phyloP scores from a whole-genome alignment of 2,888 invertebrate species.

The Penaeus monodon region DNA sequence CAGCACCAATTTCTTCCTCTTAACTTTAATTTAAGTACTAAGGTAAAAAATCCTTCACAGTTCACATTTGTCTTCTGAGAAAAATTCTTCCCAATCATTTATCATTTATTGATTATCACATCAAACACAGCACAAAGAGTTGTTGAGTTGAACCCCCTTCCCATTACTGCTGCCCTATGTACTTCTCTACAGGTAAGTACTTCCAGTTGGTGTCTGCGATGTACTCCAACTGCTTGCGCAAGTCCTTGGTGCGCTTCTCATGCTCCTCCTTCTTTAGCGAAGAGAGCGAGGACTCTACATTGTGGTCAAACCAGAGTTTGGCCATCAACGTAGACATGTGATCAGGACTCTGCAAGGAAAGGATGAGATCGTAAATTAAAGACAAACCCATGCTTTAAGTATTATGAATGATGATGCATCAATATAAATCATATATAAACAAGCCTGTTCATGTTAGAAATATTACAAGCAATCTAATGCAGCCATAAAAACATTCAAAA shows the following conservation, averaged over 20 bases:
- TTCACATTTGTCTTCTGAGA: no score
- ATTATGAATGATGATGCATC: no score
- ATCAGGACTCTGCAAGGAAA: constrained; percentile 46
- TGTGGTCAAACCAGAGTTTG: constrained; percentile 63
- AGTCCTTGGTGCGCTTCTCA: constrained; percentile 78
- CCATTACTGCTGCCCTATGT: constrained; percentile 55
- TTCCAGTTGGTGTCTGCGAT: constrained; percentile 86
- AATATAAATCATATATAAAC: no score
- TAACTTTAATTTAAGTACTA: no score
- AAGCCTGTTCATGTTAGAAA: no score
- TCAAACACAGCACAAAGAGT: background rate
- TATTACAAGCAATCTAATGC: no score
- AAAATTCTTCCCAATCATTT: background rate
- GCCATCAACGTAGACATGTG: constrained; percentile 59
- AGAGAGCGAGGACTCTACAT: constrained; percentile 57
- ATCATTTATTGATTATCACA: background rate
- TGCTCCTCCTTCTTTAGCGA: constrained; percentile 75
- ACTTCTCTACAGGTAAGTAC: constrained; percentile 79
- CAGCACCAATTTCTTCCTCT: no score
- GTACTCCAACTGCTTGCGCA: constrained; percentile 82
- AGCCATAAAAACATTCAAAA: no score
- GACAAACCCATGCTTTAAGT: no score
- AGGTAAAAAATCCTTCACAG: no score
- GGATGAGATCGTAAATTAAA: background rate
- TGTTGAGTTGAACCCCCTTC: background rate